These are phyloP conservation scores for Crypturellus undulatus DNA, from an alignment of 2,113 vertebrate genomes.

Conservation along the genomic window DNA sequence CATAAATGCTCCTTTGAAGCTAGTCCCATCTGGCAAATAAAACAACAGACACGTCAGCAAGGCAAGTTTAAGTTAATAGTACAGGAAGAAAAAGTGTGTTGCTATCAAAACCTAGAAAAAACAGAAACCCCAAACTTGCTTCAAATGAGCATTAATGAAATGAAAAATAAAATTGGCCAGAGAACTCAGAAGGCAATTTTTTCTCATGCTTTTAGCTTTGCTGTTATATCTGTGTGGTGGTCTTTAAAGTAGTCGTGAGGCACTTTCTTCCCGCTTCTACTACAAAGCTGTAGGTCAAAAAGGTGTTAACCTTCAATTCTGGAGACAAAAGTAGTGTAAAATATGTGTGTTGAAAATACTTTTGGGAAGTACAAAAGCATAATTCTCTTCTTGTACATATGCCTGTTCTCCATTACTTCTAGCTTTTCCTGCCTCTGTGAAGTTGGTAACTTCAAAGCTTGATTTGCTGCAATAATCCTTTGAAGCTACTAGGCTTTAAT, in stretches of 20 bases:
- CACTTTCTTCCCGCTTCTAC: background rate
- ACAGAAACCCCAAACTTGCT: background rate
- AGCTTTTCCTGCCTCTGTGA: background rate
- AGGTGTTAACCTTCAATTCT: background rate
- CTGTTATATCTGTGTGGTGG: background rate
- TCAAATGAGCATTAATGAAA: background rate
- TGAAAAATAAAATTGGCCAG: background rate
- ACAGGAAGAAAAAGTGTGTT: background rate
- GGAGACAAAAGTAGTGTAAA: background rate
- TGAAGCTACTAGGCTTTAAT: background rate
- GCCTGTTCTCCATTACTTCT: background rate
- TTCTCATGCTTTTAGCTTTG: background rate
- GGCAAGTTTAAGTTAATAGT: background rate
- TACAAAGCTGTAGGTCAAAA: background rate
- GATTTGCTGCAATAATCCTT: background rate
- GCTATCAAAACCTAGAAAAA: background rate
- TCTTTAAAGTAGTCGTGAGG: background rate
- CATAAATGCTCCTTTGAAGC: slow-evolving; percentile 37
- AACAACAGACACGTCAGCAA: slow-evolving; percentile 38
- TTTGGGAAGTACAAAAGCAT: background rate
- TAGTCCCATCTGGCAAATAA: slow-evolving; percentile 40
- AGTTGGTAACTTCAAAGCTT: background rate
- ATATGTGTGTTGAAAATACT: background rate
- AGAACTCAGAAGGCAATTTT: background rate
- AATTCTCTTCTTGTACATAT: background rate